Evolutionary conservation across 2,888 invertebrate species (phyloP).

Genomic region (Autographa gamma): DNA sequence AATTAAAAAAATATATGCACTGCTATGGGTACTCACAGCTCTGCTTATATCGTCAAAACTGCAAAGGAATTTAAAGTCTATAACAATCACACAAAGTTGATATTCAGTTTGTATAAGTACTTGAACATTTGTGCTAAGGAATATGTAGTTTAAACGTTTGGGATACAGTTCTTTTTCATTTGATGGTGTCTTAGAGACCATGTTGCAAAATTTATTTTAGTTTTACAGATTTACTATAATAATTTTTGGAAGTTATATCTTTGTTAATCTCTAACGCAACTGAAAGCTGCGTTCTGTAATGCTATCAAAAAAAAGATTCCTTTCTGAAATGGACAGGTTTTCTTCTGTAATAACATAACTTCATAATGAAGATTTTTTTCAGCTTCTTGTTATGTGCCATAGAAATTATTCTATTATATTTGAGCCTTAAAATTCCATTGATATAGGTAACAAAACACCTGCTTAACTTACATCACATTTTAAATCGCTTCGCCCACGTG

Average conservation of each 20-base stretch:
- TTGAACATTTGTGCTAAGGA: neutral
- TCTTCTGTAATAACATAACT: too few species aligned
- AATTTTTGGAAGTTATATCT: neutral
- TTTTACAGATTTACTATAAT: neutral
- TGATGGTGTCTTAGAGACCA: slow-evolving; percentile 7
- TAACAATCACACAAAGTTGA: fast-evolving
- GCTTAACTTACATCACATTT: slow-evolving; percentile 29
- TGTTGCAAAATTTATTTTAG: slow-evolving; percentile 27
- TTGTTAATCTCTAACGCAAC: neutral
- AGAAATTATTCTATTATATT: too few species aligned
- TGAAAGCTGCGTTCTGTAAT: too few species aligned
- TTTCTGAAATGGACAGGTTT: too few species aligned
- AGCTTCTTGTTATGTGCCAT: too few species aligned
- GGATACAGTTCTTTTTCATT: slow-evolving; percentile 10
- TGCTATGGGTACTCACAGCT: slow-evolving; percentile 55
- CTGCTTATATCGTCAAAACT: slow-evolving; percentile 7
- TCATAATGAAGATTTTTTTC: too few species aligned
- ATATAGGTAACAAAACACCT: slow-evolving; percentile 15
- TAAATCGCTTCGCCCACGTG: slow-evolving; percentile 48
- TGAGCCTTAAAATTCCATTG: too few species aligned
- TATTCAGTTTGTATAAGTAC: neutral
- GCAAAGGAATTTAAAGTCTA: slow-evolving; percentile 19
- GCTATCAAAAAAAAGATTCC: too few species aligned
- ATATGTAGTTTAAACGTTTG: slow-evolving; percentile 4
- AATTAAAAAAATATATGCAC: slow-evolving; percentile 63